Conservation (phyloP, 2,797 vertebrate species). For the Intellagama lesueurii region DNA sequence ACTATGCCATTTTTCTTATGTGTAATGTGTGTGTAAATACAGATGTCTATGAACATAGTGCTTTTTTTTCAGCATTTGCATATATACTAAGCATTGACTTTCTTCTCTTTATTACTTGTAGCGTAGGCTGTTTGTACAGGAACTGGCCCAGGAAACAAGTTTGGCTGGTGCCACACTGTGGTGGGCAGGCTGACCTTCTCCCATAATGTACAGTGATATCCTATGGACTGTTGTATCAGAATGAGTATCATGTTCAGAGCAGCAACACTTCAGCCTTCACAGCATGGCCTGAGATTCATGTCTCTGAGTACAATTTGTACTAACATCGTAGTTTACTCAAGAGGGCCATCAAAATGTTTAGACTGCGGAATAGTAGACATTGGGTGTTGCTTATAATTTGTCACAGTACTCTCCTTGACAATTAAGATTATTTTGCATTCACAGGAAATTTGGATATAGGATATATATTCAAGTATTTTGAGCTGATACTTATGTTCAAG, state of each 20-base stretch:
- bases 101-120: background rate
- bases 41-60: background rate
- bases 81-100: background rate
- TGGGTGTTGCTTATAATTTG: background rate
- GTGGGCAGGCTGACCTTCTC: background rate
- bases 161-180: background rate
- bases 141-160: background rate
- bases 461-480: background rate
- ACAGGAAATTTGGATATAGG: background rate
- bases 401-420: background rate
- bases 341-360: background rate
- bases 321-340: background rate
- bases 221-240: background rate
- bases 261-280: background rate
- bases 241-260: background rate
- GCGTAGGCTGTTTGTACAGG: background rate
- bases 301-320: background rate
- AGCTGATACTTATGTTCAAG: background rate
- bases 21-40: background rate
- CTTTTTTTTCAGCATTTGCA: background rate
- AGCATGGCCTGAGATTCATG: background rate
- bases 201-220: background rate
- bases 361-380: background rate
- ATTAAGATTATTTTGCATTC: background rate
- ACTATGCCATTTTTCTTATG: background rate